A percentile compares a stretch with the other conserved stretches of the same genome.
Evolutionary conservation across 2,113 vertebrate species (phyloP).

Genomic region (Octodon degus): DNA sequence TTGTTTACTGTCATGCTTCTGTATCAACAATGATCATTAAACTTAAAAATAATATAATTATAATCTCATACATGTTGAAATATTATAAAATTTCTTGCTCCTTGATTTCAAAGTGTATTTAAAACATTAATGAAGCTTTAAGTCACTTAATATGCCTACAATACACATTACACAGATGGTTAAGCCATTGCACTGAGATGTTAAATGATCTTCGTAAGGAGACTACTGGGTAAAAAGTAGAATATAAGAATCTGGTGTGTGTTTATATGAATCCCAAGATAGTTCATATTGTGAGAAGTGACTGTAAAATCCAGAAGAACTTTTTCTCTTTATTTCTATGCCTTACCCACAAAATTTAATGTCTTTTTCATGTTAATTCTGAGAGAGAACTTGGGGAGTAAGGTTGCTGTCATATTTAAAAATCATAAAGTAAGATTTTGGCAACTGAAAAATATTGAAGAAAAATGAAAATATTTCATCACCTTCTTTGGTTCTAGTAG

Average conservation of each 20-base stretch:
- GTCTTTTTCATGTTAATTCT: background rate
- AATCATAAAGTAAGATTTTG: background rate
- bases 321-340: background rate
- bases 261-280: background rate
- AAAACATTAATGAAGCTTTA: constrained; percentile 26
- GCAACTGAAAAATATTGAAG: background rate
- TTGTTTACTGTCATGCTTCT: background rate
- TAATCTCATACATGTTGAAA: background rate
- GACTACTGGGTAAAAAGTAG: background rate
- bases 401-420: background rate
- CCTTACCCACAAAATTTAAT: background rate
- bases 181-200: background rate
- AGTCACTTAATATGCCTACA: constrained; percentile 20
- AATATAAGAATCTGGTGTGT: constrained; percentile 11
- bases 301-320: background rate
- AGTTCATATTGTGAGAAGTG: background rate
- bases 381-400: background rate
- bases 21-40: background rate
- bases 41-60: constrained; percentile 11
- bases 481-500: background rate
- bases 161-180: constrained; percentile 39
- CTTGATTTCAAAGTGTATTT: constrained; percentile 3
- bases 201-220: constrained; percentile 39
- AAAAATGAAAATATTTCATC: background rate
- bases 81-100: background rate